Conservation (phyloP, 1,140 invertebrate genomes). For the Drosophila melanogaster region DNA sequence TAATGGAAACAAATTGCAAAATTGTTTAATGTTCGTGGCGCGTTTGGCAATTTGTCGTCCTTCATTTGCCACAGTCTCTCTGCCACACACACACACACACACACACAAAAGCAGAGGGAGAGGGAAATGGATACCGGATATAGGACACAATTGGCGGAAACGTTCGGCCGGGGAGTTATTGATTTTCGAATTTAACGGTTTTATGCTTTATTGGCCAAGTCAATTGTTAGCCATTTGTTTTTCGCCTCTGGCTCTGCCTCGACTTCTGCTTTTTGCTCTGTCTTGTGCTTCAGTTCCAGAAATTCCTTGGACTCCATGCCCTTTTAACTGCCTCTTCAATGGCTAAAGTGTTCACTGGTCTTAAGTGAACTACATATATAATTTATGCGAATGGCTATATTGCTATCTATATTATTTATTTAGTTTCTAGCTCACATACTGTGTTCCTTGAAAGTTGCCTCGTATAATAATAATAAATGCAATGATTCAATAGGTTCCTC, state of each 20-base stretch:
- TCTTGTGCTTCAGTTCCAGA: slow-evolving; percentile 16
- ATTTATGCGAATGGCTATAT: background rate
- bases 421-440: background rate
- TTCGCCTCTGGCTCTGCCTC: slow-evolving; percentile 32
- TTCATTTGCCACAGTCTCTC: slow-evolving; percentile 48
- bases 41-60: slow-evolving; percentile 76
- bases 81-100: slow-evolving; percentile 5
- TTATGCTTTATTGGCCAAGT: slow-evolving; percentile 77
- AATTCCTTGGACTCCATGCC: too few relatives aligned
- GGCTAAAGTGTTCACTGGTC: background rate
- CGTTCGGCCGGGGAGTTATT: slow-evolving; percentile 58
- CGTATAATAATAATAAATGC: too few relatives aligned
- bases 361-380: background rate
- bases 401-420: background rate
- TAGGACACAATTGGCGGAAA: slow-evolving; percentile 64
- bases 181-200: slow-evolving; percentile 78
- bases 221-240: slow-evolving; percentile 73
- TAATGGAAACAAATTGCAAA: slow-evolving; percentile 79
- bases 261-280: slow-evolving; percentile 33
- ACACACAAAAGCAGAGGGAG: background rate
- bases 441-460: too few relatives aligned
- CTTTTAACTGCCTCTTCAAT: background rate
- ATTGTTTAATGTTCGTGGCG: slow-evolving; percentile 76
- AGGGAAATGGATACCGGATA: slow-evolving; percentile 35
- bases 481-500: background rate